Conservation (phyloP, 2,888 invertebrate genomes). For the Nomada fucata region DNA sequence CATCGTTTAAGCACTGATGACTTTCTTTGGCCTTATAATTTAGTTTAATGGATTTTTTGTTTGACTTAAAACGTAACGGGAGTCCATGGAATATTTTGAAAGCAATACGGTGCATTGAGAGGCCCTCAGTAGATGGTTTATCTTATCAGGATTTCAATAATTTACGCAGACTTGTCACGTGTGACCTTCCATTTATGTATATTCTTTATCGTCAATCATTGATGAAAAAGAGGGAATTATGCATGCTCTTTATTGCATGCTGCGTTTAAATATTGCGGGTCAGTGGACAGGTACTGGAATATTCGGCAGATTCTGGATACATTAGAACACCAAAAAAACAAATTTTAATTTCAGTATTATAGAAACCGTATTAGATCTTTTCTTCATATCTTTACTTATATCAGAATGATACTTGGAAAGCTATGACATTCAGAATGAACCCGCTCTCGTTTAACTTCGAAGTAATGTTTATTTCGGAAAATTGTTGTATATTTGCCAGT, state of each 20-base stretch:
- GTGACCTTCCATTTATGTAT: constrained; percentile 28
- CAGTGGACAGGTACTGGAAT: not conserved
- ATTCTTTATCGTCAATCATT: constrained; percentile 1
- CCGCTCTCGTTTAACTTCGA: not conserved
- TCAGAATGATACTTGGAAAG: not conserved
- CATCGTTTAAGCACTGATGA: not conserved
- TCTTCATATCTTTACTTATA: too few relatives aligned
- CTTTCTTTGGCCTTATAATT: not conserved
- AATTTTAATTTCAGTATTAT: not conserved
- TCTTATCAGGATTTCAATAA: constrained; percentile 52
- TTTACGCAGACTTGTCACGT: constrained; percentile 32
- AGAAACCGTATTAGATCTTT: too few relatives aligned
- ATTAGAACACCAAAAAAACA: not conserved
- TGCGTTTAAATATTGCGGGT: not conserved
- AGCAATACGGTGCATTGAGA: not conserved
- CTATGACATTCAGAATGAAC: not conserved
- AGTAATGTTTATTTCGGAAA: not conserved
- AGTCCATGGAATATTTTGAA: constrained; percentile 1
- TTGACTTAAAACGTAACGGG: not conserved
- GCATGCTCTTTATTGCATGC: not conserved
- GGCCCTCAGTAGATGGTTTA: constrained; percentile 2
- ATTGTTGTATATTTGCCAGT: not conserved
- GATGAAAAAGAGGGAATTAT: not conserved
- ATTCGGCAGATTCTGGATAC: not conserved
- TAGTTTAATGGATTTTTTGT: not conserved